Percentiles rank a stretch among this genome's conserved stretches.
phyloP scores from a whole-genome alignment of 2,888 invertebrate species.

The Hypomecis atomaria region DNA sequence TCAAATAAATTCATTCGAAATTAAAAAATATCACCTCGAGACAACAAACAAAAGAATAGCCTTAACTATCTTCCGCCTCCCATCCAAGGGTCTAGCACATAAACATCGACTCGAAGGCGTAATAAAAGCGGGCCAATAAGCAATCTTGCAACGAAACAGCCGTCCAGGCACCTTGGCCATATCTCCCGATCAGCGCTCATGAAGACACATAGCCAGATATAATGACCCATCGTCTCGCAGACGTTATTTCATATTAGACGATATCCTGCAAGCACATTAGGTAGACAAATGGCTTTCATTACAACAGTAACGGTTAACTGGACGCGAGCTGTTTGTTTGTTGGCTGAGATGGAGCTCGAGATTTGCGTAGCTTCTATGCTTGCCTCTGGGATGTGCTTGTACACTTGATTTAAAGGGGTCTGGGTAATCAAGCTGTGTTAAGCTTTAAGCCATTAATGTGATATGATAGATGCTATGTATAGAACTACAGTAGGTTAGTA shows the following conservation, averaged over 20 bases:
- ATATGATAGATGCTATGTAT: too few relatives aligned
- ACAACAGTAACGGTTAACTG: slow-evolving; percentile 54
- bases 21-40: too few relatives aligned
- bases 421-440: too few relatives aligned
- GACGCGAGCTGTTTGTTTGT: slow-evolving; percentile 36
- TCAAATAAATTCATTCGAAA: too few relatives aligned
- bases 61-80: too few relatives aligned
- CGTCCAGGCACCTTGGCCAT: slow-evolving; percentile 48
- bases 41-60: too few relatives aligned
- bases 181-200: slow-evolving; percentile 72
- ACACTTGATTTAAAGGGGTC: slow-evolving; percentile 11
- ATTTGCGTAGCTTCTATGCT: not conserved
- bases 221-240: slow-evolving; percentile 61
- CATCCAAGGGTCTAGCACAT: slow-evolving; percentile 9
- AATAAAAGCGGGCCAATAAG: slow-evolving; percentile 24
- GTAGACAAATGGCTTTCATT: slow-evolving; percentile 76
- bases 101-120: slow-evolving; percentile 10
- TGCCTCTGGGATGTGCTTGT: slow-evolving; percentile 10
- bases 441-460: too few relatives aligned
- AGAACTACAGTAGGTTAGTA: too few relatives aligned
- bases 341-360: slow-evolving; percentile 7
- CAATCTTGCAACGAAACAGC: slow-evolving; percentile 30
- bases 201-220: slow-evolving; percentile 67
- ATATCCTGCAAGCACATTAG: slow-evolving; percentile 74
- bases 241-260: slow-evolving; percentile 77